phyloP scores from a whole-genome alignment of 2,797 vertebrate genomes.

The Passerculus sandwichensis region DNA sequence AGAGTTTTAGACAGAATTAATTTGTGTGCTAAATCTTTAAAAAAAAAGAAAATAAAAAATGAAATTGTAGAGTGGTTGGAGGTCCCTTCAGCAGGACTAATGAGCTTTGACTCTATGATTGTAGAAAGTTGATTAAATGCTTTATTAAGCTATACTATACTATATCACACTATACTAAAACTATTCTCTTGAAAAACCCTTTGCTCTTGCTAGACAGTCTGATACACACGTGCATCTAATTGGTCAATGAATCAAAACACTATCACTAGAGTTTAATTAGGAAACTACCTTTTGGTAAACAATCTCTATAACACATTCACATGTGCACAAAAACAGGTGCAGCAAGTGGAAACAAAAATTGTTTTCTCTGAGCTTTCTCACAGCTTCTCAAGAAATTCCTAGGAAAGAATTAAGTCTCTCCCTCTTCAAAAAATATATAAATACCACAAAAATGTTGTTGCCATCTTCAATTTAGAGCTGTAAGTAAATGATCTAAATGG shows the following conservation, averaged over 20 bases:
- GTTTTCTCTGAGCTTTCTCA: background rate
- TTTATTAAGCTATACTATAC: background rate
- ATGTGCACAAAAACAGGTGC: background rate
- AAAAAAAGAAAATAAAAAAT: background rate
- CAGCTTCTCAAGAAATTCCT: background rate
- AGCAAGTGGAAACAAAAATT: background rate
- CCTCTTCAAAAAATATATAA: background rate
- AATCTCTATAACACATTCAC: background rate
- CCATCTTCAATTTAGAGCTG: background rate
- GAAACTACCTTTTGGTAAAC: background rate
- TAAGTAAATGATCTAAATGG: background rate
- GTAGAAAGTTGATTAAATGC: background rate
- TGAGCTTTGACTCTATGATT: background rate
- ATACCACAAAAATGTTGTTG: background rate
- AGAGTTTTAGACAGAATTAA: conserved; percentile 21
- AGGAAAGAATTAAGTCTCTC: background rate
- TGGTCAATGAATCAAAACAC: background rate
- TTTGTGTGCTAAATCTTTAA: background rate
- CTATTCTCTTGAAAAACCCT: background rate
- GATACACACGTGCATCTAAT: background rate
- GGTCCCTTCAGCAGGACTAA: background rate
- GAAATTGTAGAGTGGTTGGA: background rate
- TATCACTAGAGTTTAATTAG: background rate
- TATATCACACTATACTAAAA: background rate
- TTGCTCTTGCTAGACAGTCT: background rate